These are phyloP conservation scores for Leucophora obtusa DNA, from an alignment of 2,888 invertebrate genomes.

Conservation along the genomic window DNA sequence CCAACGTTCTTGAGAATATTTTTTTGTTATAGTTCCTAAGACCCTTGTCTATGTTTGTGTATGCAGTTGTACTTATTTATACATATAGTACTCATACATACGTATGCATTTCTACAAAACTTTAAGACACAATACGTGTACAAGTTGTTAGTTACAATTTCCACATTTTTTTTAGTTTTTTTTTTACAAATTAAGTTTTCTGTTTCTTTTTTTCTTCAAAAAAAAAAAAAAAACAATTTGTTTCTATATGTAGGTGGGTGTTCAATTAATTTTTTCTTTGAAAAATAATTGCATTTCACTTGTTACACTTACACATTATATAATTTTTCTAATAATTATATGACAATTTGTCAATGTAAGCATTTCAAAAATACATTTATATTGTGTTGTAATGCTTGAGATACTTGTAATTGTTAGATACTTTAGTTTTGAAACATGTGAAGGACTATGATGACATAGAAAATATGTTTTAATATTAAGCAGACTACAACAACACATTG, in stretches of 20 bases:
- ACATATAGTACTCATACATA: not conserved
- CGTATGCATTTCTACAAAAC: not conserved
- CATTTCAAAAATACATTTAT: not conserved
- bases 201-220: conserved; percentile 8
- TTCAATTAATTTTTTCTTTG: conserved; percentile 31
- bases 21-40: not conserved
- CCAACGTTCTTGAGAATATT: conserved; percentile 8
- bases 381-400: no score
- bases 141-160: conserved; percentile 52
- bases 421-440: no score
- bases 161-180: conserved; percentile 2
- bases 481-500: no score
- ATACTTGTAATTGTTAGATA: no score
- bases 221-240: no score
- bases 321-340: conserved; percentile 39
- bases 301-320: not conserved
- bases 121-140: conserved; percentile 37
- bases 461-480: no score
- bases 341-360: conserved; percentile 40
- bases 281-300: conserved; percentile 40
- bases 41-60: not conserved
- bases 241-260: not conserved
- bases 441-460: no score
- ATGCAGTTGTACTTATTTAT: conserved; percentile 3
- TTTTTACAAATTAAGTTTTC: conserved; percentile 27